Percentiles rank a stretch among this genome's conserved stretches.
phyloP scores from a whole-genome alignment of 2,797 vertebrate genomes.

The Tokudaia tokunoshimensis region DNA sequence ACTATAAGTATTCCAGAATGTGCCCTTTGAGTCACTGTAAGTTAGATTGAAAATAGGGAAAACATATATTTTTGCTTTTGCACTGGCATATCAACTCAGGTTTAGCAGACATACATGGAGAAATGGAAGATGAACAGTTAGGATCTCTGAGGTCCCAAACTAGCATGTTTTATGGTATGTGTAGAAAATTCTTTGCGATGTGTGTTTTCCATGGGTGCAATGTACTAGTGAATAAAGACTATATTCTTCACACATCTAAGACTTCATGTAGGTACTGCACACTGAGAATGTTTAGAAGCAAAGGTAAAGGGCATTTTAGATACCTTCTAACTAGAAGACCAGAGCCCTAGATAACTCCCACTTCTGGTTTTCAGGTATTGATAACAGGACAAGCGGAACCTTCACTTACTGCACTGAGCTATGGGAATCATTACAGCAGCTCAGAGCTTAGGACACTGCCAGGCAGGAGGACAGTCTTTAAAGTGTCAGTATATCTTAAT shows the following conservation, averaged over 20 bases:
- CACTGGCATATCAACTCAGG: accelerated
- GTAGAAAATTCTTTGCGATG: not conserved
- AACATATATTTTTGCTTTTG: not conserved
- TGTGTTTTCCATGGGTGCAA: accelerated
- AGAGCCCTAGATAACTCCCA: accelerated
- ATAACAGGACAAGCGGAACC: not conserved
- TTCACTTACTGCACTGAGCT: not conserved
- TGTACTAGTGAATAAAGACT: not conserved
- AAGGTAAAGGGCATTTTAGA: not conserved
- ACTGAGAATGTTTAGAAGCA: no score
- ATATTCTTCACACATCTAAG: accelerated
- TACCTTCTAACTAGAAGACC: not conserved
- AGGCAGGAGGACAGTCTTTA: not conserved
- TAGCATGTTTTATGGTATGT: not conserved
- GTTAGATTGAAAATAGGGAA: not conserved
- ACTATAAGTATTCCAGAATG: not conserved
- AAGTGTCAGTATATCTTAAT: constrained; percentile 12
- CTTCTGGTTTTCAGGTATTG: not conserved
- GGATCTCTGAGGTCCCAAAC: not conserved
- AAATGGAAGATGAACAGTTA: not conserved
- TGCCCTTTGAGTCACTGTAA: not conserved
- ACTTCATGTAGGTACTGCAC: not conserved
- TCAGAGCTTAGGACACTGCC: not conserved
- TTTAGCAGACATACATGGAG: not conserved
- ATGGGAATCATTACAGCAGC: not conserved